Evolutionary conservation across 2,888 invertebrate species (phyloP).

Genomic region (Reticulitermes lucifugus): DNA sequence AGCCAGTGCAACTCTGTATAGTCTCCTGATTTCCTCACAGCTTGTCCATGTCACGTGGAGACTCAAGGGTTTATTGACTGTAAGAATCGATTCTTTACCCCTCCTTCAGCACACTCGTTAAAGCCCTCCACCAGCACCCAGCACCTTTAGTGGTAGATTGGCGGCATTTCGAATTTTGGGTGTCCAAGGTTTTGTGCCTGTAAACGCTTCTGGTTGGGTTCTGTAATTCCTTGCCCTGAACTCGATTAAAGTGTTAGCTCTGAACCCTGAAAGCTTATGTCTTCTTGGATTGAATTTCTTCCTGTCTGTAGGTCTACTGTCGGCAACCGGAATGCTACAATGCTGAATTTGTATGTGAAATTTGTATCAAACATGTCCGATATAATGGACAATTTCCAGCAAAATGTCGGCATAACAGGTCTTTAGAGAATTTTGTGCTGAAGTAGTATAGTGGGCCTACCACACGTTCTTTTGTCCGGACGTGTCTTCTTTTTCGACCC

Average conservation of each 20-base stretch:
- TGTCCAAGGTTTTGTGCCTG: background rate
- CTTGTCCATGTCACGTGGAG: conserved; percentile 1
- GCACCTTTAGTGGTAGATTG: background rate
- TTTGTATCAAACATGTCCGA: too few relatives aligned
- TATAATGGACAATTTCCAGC: too few relatives aligned
- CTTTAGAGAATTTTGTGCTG: too few relatives aligned
- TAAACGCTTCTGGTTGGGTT: background rate
- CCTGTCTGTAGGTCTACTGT: background rate
- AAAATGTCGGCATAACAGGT: too few relatives aligned
- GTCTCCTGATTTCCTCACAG: background rate
- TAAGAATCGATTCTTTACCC: conserved; percentile 9
- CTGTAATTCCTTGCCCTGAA: background rate
- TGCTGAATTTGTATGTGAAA: too few relatives aligned
- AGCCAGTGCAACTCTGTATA: background rate
- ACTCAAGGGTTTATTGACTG: conserved; percentile 17
- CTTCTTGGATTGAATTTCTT: background rate
- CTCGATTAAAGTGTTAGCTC: background rate
- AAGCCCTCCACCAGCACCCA: background rate
- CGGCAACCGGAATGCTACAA: too few relatives aligned
- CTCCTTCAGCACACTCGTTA: too few relatives aligned
- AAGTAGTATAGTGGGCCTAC: too few relatives aligned
- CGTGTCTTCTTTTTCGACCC: too few relatives aligned
- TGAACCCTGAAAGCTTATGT: background rate
- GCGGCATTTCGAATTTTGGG: conserved; percentile 7
- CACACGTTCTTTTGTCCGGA: too few relatives aligned